Evolutionary conservation across 2,888 invertebrate genomes (phyloP), one percentile per base, ranked within the genome.

Genomic region (Myathropa florea): DNA sequence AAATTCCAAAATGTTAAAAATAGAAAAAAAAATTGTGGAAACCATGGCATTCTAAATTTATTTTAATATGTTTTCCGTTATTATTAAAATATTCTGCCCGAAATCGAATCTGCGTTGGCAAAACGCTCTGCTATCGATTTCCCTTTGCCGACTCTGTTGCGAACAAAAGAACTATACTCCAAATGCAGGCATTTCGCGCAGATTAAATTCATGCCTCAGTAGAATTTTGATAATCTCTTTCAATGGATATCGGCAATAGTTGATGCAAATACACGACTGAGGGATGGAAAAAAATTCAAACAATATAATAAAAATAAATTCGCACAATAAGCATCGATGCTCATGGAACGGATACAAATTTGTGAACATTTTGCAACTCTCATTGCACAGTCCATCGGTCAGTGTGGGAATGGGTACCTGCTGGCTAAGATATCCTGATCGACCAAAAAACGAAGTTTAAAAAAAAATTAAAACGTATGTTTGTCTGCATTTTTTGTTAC

Each of bases 221-320:
- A 64, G 61, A 61, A 63, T 61, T 81, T 64, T 70, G 68, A 75
- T 75, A 70, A 79, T 79, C 64, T 60, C 59, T 79, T 78, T 68
- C n/a, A 78, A 10, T 3, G 33, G 33, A 55, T 65, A 57, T 24
- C 60, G n/a, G n/a, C n/a, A 77, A 63, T 78, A 55, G 67, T 60
- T 55, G 55, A 72, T 67, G 61, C 67, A 63, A 2, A 36, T 53
- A 18, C 33, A 18, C 53, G n/a, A 18, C 53, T 9, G 6, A 46
- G 0, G 53, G 14, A 14, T 2, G 10, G 1, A 12, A n/a, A 21
- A 24, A 65, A 65, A n/a, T n/a, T 23, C 26, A 72, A 71, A 28
- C 63, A 72, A 78, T 73, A 33, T 73, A 76, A 82, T 76, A 60
- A 76, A 70, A 76, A 70, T 59, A 78, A 63, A 78, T 73, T 64